These are phyloP conservation scores for Aquatica leii DNA, from an alignment of 2,888 invertebrate genomes.

Conservation along the genomic window DNA sequence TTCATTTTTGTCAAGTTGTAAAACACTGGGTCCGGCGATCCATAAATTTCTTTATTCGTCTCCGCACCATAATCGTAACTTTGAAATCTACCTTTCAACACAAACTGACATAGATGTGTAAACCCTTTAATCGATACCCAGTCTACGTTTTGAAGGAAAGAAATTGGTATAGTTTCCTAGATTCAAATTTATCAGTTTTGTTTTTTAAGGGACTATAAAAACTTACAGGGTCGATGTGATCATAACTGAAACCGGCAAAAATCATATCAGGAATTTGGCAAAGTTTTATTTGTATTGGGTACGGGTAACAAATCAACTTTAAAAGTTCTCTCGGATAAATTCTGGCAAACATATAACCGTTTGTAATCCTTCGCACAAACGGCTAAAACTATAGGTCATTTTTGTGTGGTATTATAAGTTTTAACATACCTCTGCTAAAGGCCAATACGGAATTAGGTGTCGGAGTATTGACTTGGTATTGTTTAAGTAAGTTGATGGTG, in stretches of 20 bases:
- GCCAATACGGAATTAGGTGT: conserved; percentile 15
- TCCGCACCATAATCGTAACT: conserved; percentile 31
- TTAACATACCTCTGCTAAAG: conserved; percentile 15
- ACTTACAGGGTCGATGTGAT: conserved; percentile 36
- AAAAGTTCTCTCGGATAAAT: neutral
- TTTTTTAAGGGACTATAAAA: no score
- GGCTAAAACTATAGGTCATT: conserved; percentile 18
- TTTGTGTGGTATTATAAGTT: no score
- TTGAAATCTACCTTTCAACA: conserved; percentile 27
- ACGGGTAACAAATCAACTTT: conserved; percentile 17
- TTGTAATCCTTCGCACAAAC: conserved; percentile 4
- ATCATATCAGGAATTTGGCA: conserved; percentile 23
- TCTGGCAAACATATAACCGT: conserved; percentile 22
- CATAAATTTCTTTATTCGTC: conserved; percentile 28
- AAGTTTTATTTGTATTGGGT: conserved; percentile 18
- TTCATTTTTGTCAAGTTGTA: conserved; percentile 32
- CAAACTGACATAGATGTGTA: conserved; percentile 26
- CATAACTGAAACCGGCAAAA: conserved; percentile 20
- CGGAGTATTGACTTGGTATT: neutral
- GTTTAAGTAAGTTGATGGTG: conserved; percentile 23
- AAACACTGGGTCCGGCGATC: conserved; percentile 24
- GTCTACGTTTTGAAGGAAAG: conserved; percentile 32
- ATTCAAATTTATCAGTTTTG: conserved; percentile 13
- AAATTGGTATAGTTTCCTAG: conserved; percentile 32
- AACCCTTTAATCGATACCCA: conserved; percentile 28